A percentile compares a stretch with the other conserved stretches of the same genome.
These are phyloP conservation scores for Silurus asotus DNA, from an alignment of 2,113 vertebrate genomes.

Conservation along the genomic window DNA sequence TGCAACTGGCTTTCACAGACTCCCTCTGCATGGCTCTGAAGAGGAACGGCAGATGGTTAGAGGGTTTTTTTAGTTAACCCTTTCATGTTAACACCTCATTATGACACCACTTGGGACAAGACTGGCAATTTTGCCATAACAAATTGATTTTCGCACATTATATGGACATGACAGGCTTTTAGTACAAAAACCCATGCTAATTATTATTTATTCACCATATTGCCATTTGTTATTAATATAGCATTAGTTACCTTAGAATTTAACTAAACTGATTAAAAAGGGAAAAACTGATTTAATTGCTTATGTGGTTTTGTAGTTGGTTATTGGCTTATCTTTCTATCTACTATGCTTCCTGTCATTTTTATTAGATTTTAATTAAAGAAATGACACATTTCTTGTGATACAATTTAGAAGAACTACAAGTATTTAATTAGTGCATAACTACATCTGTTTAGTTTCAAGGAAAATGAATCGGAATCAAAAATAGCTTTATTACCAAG, in stretches of 20 bases:
- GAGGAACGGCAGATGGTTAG: conserved; percentile 33
- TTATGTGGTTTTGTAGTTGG: too few relatives aligned
- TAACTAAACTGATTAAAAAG: neutral
- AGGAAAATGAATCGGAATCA: too few relatives aligned
- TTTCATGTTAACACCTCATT: conserved; percentile 18
- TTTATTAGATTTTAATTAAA: conserved; percentile 6
- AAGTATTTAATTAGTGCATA: neutral
- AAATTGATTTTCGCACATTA: conserved; percentile 26
- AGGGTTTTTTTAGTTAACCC: conserved; percentile 25
- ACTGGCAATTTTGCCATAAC: conserved; percentile 1
- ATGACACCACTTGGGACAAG: neutral
- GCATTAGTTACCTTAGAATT: neutral
- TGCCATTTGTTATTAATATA: conserved; percentile 17
- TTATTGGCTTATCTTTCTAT: too few relatives aligned
- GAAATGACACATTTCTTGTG: neutral
- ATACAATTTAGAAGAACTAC: neutral
- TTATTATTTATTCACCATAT: conserved; percentile 4
- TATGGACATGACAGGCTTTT: neutral
- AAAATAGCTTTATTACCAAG: too few relatives aligned
- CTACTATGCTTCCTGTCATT: neutral
- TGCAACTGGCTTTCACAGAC: conserved; percentile 23
- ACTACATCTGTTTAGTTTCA: neutral
- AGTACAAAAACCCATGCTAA: neutral
- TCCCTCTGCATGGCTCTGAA: conserved; percentile 22
- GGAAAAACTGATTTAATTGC: too few relatives aligned